Conservation (phyloP, 2,113 vertebrate species). For the Mirza zaza region DNA sequence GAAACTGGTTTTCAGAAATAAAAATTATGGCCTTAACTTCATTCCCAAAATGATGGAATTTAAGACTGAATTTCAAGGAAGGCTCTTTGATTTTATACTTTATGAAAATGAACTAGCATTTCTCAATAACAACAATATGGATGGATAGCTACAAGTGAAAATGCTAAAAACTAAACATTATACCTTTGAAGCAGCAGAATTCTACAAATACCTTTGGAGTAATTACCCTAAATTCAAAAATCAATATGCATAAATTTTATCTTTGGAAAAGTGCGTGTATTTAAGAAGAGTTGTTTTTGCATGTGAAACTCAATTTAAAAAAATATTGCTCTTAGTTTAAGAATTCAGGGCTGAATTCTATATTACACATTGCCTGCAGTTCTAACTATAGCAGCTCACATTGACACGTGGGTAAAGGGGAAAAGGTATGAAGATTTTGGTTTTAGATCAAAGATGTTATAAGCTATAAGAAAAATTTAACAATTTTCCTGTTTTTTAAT, state of each 20-base stretch:
- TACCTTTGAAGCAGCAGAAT: not conserved
- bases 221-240: constrained; percentile 15
- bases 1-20: constrained; percentile 44
- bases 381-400: not conserved
- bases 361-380: not conserved
- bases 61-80: constrained; percentile 34
- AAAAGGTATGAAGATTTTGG: not conserved
- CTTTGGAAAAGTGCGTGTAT: constrained; percentile 12
- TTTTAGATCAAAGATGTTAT: constrained; percentile 7
- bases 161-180: not conserved
- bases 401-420: not conserved
- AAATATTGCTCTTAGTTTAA: not conserved
- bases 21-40: constrained; percentile 23
- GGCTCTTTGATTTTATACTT: not conserved
- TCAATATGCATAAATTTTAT: not conserved
- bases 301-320: not conserved
- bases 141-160: not conserved
- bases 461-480: not conserved
- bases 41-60: constrained; percentile 24
- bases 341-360: not conserved
- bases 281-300: constrained; percentile 33
- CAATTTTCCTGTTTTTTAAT: constrained; percentile 29
- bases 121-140: not conserved
- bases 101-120: not conserved
- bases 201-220: not conserved